Percentiles rank a stretch among this genome's conserved stretches.
Conservation (phyloP, 2,888 invertebrate genomes). For the Scaptomyza reducta region DNA sequence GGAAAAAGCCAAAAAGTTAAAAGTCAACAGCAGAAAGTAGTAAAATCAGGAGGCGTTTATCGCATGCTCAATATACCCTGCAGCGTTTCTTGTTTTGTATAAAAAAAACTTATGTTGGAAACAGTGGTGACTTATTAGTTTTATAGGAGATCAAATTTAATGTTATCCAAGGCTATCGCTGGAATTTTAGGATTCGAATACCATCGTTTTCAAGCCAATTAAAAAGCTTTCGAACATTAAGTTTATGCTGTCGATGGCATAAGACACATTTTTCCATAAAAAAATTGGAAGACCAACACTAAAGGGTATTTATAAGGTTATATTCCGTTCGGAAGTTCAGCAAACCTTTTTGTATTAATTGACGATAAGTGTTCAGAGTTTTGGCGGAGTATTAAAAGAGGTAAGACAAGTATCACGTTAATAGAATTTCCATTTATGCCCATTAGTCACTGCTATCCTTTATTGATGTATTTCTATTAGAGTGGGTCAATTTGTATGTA, state of each 20-base stretch:
- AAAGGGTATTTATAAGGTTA: background rate
- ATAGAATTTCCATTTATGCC: constrained; percentile 76
- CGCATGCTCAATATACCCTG: constrained; percentile 23
- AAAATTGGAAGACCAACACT: too few relatives aligned
- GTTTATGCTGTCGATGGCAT: too few relatives aligned
- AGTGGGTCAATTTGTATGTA: too few relatives aligned
- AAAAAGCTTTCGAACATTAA: too few relatives aligned
- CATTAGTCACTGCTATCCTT: constrained; percentile 55
- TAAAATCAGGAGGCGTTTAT: constrained; percentile 20
- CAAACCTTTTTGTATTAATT: constrained; percentile 47
- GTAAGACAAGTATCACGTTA: constrained; percentile 40
- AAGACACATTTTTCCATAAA: too few relatives aligned
- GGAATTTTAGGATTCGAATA: too few relatives aligned
- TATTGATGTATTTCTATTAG: background rate
- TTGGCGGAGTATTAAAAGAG: constrained; percentile 50
- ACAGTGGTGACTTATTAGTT: too few relatives aligned
- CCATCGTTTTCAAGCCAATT: too few relatives aligned
- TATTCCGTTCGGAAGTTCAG: background rate
- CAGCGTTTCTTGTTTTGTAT: background rate
- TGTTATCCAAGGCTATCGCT: too few relatives aligned
- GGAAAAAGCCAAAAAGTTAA: constrained; percentile 60
- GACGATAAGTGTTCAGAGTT: constrained; percentile 53
- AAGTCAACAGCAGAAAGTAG: constrained; percentile 48
- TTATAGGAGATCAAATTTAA: too few relatives aligned
- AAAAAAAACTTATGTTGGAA: too few relatives aligned